Percentiles rank a stretch among this genome's conserved stretches.
Conservation (phyloP, 2,113 vertebrate species). For the Toxotes jaculatrix region DNA sequence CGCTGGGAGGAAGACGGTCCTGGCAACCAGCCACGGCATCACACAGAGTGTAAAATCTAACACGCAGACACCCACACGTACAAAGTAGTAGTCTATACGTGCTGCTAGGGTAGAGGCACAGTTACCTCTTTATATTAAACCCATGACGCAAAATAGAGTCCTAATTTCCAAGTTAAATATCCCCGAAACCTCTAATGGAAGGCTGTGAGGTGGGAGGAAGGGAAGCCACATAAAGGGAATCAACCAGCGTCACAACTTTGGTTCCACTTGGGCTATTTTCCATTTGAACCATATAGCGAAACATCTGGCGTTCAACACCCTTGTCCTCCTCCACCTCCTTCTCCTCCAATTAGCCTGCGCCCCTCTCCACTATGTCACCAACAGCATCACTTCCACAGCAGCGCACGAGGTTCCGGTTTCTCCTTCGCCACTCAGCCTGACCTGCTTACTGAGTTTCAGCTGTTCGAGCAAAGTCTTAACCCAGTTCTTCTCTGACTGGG, state of each 20-base stretch:
- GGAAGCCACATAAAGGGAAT: constrained; percentile 78
- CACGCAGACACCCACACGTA: constrained; percentile 7
- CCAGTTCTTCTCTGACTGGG: constrained; percentile 24
- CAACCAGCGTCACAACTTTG: constrained; percentile 65
- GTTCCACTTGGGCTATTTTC: constrained; percentile 72
- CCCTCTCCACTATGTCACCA: background rate
- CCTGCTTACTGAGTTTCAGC: constrained; percentile 30
- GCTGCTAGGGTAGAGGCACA: constrained; percentile 17
- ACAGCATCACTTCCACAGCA: constrained; percentile 26
- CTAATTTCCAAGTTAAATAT: constrained; percentile 72
- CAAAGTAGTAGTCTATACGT: constrained; percentile 7
- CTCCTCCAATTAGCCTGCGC: constrained; percentile 58
- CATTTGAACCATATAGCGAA: constrained; percentile 62
- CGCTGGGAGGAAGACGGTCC: constrained; percentile 16
- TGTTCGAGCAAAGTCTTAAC: constrained; percentile 20
- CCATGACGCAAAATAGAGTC: constrained; percentile 68
- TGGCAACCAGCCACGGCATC: constrained; percentile 38
- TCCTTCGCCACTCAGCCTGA: constrained; percentile 22
- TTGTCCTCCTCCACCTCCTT: constrained; percentile 44
- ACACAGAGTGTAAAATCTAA: constrained; percentile 11
- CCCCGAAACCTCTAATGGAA: constrained; percentile 68
- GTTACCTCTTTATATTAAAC: constrained; percentile 58
- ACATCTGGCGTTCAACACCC: constrained; percentile 76
- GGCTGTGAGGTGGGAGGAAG: constrained; percentile 62
- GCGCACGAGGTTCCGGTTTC: constrained; percentile 6